Conservation (phyloP, 2,888 invertebrate species). For the Galeopsomyia nigrocyanea region DNA sequence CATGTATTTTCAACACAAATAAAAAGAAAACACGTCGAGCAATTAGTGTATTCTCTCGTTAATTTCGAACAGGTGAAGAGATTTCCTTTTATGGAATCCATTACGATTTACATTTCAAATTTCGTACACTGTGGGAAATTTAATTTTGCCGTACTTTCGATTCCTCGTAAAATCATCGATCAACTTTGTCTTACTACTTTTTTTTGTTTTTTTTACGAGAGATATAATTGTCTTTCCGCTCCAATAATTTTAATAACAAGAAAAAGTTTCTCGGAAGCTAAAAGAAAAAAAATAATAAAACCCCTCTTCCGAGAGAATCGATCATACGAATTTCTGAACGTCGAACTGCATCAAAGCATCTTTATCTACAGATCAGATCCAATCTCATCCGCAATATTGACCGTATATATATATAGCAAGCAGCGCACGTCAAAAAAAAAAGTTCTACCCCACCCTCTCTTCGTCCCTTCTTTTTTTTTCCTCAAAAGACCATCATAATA, state of each 20-base stretch:
- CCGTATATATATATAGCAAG: conserved; percentile 37
- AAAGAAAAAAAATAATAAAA: too few species aligned
- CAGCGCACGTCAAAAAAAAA: conserved; percentile 47
- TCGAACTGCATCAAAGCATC: conserved; percentile 27
- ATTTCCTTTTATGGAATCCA: too few species aligned
- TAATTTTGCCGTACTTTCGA: too few species aligned
- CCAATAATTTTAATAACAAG: too few species aligned
- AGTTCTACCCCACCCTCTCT: conserved; percentile 33
- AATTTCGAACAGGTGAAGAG: neutral
- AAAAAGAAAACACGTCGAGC: neutral
- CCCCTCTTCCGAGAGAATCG: neutral
- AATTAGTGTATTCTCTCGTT: conserved; percentile 17
- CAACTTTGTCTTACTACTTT: neutral
- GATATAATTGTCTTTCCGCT: neutral
- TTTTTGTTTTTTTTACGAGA: neutral
- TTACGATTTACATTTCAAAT: too few species aligned
- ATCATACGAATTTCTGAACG: neutral
- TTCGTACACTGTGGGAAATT: too few species aligned
- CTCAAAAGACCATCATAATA: neutral
- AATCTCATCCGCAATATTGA: conserved; percentile 55
- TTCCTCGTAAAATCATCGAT: neutral
- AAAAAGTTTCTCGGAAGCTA: too few species aligned
- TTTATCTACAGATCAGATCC: conserved; percentile 53
- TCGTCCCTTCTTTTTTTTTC: conserved; percentile 18
- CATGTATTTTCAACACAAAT: too few species aligned